Conservation (phyloP, 2,113 vertebrate species). For the Vireo altiloquus region DNA sequence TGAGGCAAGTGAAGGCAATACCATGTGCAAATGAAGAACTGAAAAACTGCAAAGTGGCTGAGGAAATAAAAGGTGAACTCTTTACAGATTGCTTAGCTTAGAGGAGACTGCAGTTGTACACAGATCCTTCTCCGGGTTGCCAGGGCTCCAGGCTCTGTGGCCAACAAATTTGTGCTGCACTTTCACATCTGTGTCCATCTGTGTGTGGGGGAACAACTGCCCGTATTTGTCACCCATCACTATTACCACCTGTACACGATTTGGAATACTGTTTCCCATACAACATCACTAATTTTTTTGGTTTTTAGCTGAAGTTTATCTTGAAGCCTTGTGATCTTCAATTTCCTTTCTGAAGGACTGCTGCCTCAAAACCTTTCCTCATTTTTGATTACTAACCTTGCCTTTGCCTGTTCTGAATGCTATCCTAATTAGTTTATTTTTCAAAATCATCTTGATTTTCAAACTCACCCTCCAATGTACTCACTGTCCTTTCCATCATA, state of each 20-base stretch:
- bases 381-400: not conserved
- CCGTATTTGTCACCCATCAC: not conserved
- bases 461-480: not conserved
- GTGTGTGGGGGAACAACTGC: rapidly evolving
- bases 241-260: not conserved
- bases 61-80: not conserved
- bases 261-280: not conserved
- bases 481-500: not conserved
- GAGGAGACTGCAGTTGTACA: not conserved
- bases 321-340: not conserved
- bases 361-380: not conserved
- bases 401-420: not conserved
- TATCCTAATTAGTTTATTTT: not conserved
- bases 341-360: not conserved
- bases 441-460: not conserved
- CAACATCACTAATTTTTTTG: not conserved
- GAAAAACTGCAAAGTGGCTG: not conserved
- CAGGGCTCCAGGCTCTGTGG: not conserved
- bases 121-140: not conserved
- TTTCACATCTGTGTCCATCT: rapidly evolving
- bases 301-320: not conserved
- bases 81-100: not conserved
- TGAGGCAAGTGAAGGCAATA: not conserved
- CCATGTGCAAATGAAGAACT: not conserved
- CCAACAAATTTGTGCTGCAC: not conserved